Evolutionary conservation across 2,113 vertebrate species (phyloP).

Genomic region (Hirundichthys speculiger): DNA sequence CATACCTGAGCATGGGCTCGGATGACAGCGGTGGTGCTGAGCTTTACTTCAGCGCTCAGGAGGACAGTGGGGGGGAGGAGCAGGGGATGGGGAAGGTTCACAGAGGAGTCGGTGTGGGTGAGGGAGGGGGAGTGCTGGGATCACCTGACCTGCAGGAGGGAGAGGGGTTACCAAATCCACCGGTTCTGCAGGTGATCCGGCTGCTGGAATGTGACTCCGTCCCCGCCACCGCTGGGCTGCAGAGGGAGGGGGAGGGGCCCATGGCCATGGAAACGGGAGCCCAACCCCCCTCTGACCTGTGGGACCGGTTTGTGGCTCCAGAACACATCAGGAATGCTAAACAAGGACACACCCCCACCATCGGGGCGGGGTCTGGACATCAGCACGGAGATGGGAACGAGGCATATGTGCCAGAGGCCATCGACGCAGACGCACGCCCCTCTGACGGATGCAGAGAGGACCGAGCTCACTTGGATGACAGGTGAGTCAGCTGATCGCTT

Average conservation of each 20-base stretch:
- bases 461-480: not conserved
- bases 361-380: constrained; percentile 47
- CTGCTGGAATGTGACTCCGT: constrained; percentile 65
- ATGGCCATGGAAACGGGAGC: constrained; percentile 17
- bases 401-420: too few species aligned
- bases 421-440: too few species aligned
- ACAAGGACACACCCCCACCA: too few species aligned
- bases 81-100: not conserved
- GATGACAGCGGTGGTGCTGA: constrained; percentile 59
- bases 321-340: not conserved
- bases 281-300: not conserved
- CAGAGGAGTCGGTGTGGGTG: too few species aligned
- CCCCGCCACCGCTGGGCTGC: constrained; percentile 50
- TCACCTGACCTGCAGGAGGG: too few species aligned
- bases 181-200: constrained; percentile 68
- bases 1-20: constrained; percentile 60
- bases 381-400: constrained; percentile 7
- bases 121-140: too few species aligned
- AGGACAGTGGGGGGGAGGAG: constrained; percentile 45
- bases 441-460: not conserved
- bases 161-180: constrained; percentile 62
- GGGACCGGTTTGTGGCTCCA: not conserved
- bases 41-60: constrained; percentile 69
- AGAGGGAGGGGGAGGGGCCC: constrained; percentile 35
- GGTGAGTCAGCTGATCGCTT: not conserved